Evolutionary conservation across 2,888 invertebrate genomes (phyloP).

Genomic region (Listrodromus nycthemerus): DNA sequence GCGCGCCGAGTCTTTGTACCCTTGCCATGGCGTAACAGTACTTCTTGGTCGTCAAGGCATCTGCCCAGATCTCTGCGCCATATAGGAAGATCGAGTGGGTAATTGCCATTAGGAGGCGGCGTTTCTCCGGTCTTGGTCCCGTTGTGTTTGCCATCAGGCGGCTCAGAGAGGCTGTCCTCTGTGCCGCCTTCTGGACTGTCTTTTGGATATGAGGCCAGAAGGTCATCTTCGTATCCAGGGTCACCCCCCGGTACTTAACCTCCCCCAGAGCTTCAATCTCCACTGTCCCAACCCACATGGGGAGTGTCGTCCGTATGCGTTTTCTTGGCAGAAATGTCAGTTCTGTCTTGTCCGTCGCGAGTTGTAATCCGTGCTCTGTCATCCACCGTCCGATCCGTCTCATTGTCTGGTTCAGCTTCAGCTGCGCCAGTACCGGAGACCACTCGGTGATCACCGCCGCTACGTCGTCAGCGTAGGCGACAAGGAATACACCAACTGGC

Average conservation of each 20-base stretch:
- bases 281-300: slow-evolving; percentile 55
- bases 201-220: too few species aligned
- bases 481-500: too few species aligned
- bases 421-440: slow-evolving; percentile 36
- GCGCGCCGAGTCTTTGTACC: slow-evolving; percentile 67
- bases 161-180: slow-evolving; percentile 48
- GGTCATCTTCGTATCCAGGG: too few species aligned
- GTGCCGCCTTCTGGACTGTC: slow-evolving; percentile 62
- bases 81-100: slow-evolving; percentile 69
- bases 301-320: slow-evolving; percentile 57
- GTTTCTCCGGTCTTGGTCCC: slow-evolving; percentile 52
- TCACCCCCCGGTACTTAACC: slow-evolving; percentile 65
- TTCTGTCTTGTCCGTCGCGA: slow-evolving; percentile 68
- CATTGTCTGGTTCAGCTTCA: slow-evolving; percentile 44
- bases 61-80: slow-evolving; percentile 66
- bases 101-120: slow-evolving; percentile 45
- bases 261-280: slow-evolving; percentile 31
- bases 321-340: slow-evolving; percentile 61
- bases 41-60: slow-evolving; percentile 48
- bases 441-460: slow-evolving; percentile 45
- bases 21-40: slow-evolving; percentile 62
- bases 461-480: too few species aligned
- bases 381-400: slow-evolving; percentile 47
- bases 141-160: slow-evolving; percentile 71
- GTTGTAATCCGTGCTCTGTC: slow-evolving; percentile 39